Base-by-base conservation (phyloP, 2,797 vertebrate species). In the Acanthurus lineatus region DNA sequence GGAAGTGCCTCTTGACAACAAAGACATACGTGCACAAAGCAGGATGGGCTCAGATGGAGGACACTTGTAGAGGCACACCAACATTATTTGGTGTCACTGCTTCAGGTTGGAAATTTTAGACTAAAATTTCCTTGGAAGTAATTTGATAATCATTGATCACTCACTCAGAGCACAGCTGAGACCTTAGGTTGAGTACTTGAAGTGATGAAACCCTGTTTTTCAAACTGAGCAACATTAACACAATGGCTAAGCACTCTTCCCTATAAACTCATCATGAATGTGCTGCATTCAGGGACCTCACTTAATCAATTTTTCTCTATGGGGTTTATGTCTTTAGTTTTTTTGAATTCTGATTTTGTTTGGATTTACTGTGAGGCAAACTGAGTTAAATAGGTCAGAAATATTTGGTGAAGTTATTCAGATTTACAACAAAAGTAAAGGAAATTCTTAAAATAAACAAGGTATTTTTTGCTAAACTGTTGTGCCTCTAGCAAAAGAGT, bases 1-100 rank as follows among this genome's bases (percentile, higher is more conserved):
- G 42, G 75, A 85, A 84, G 83, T 77, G 76, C 63, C 83, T 88
- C 86, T 86, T 84, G 68, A 86, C 65, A 82, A 45, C 62, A 79
- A 58, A 78, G 64, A 68, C 73, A 86, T 78, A 68, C 62, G 42
- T 73, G 42, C 61, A 76, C 17, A 69, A 57, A 67, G 77, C 63
- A 63, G 40, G 42, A 64, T 56, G 45, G 62, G 35, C 61, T 79
- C 61, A 64, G 64, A 32, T 65, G 76, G 70, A 73, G 82, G 59
- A 54, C 69, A 64, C 25, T 7, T 28, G 17, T 11, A 28, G 22
- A 61, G 22, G 61, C 25, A 71, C 54, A 75, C 63, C 38, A 69
- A n/a, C 40, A 1, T 11, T 1, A 77, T 22, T 60, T 51, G 10
- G 38, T 61, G 11, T 51, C 45, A 76, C 16, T 62, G 52, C 47